Conservation (phyloP, 2,113 vertebrate species). For the Lepidiolamprologus cunningtoni region DNA sequence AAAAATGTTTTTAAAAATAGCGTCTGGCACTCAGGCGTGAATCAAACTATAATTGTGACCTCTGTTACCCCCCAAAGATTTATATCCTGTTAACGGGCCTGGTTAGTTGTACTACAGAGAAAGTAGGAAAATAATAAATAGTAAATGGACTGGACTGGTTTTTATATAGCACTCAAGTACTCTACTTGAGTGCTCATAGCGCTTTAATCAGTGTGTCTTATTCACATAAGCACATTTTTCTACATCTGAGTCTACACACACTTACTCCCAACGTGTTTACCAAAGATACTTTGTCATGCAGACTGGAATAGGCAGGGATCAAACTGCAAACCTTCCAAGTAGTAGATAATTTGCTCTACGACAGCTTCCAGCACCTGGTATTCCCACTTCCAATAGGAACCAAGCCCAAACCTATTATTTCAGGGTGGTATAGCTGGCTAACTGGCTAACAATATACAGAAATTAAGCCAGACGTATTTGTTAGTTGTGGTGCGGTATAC, state of each 20-base stretch:
- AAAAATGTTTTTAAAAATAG: background rate
- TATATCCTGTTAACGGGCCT: background rate
- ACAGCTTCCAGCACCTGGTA: background rate
- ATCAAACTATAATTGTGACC: background rate
- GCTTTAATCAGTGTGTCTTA: background rate
- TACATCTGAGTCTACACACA: background rate
- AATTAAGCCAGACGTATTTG: background rate
- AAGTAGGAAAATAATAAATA: background rate
- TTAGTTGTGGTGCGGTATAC: rapidly evolving
- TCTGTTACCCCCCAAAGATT: background rate
- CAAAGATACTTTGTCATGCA: background rate
- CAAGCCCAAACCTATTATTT: background rate
- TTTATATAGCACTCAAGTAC: background rate
- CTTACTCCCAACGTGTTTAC: background rate
- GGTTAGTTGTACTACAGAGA: background rate
- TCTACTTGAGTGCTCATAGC: background rate
- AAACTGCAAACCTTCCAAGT: background rate
- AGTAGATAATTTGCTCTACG: background rate
- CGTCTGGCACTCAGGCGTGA: background rate
- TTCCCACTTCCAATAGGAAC: background rate
- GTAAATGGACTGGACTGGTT: background rate
- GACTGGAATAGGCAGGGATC: background rate
- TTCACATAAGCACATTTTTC: background rate
- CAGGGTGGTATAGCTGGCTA: background rate
- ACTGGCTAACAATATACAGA: background rate